Evolutionary conservation across 2,888 invertebrate genomes (phyloP).

Genomic region (Eudemis profundana): DNA sequence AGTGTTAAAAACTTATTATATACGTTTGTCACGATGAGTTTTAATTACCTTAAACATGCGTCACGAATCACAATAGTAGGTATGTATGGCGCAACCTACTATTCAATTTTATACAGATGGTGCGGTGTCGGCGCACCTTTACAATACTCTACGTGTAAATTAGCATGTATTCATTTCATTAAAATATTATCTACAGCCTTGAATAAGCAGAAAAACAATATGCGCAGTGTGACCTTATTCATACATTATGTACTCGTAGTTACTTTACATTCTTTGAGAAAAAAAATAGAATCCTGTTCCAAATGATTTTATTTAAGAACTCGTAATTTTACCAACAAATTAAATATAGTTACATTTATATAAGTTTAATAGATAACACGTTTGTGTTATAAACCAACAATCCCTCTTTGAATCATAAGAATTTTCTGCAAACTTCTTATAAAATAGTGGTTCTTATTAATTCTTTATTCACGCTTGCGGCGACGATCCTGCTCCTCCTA

Average conservation of each 20-base stretch:
- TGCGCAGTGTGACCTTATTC: no score
- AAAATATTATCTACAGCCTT: no score
- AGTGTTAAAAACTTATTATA: no score
- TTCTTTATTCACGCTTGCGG: constrained; percentile 78
- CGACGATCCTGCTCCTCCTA: constrained; percentile 82
- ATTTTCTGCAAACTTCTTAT: constrained; percentile 11
- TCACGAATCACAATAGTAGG: not conserved
- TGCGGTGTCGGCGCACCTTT: not conserved
- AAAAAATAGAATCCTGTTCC: constrained; percentile 44
- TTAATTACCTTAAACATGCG: no score
- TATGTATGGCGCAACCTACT: not conserved
- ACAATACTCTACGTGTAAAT: no score
- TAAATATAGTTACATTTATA: constrained; percentile 31
- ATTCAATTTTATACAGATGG: not conserved
- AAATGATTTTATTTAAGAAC: constrained; percentile 54
- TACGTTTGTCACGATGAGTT: no score
- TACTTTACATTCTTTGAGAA: not conserved
- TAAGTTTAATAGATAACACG: constrained; percentile 34
- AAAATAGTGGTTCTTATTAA: constrained; percentile 9
- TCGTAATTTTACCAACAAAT: constrained; percentile 36
- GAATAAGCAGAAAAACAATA: no score
- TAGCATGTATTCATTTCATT: no score
- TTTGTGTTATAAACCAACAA: constrained; percentile 33
- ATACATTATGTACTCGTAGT: not conserved
- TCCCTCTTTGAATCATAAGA: constrained; percentile 13